Evolutionary conservation across 35 echinoderm and acorn worm genomes (phyloP).

Genomic region (Diadema setosum): DNA sequence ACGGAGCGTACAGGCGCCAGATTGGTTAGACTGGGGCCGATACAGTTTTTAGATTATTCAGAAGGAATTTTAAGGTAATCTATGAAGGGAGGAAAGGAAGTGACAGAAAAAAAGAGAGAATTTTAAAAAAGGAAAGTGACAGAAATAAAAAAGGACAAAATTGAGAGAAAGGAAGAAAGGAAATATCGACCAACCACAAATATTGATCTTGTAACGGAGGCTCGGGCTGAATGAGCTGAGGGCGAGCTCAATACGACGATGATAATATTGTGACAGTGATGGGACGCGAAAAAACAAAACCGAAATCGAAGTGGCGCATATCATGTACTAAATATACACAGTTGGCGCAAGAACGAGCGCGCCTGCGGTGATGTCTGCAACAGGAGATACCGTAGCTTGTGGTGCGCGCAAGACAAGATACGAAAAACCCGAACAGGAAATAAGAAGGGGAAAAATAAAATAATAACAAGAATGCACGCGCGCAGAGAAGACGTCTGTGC

Average conservation of each 20-base stretch:
- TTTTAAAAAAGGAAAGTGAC: background rate
- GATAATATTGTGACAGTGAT: conserved; percentile 33
- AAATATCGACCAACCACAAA: background rate
- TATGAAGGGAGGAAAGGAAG: background rate
- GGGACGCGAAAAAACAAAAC: conserved; percentile 2
- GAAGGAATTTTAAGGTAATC: background rate
- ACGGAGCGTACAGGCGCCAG: too few relatives aligned
- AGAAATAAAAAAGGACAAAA: background rate
- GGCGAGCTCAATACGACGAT: conserved; percentile 7
- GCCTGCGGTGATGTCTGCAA: background rate
- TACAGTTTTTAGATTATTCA: background rate
- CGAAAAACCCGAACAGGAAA: background rate
- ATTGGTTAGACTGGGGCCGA: background rate
- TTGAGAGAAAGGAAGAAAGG: background rate
- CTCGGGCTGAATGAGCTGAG: background rate
- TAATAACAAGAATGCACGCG: too few relatives aligned
- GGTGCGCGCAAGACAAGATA: background rate
- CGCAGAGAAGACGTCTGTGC: background rate
- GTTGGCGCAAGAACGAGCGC: conserved; percentile 3
- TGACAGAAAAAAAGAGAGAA: background rate
- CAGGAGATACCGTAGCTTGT: background rate
- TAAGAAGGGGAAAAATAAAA: too few relatives aligned
- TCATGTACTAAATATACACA: conserved; percentile 31
- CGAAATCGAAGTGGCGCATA: background rate
- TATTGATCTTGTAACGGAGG: conserved; percentile 14